These are phyloP conservation scores for Ctenoplectra terminalis DNA, from an alignment of 1,140 invertebrate genomes.

Conservation along the genomic window DNA sequence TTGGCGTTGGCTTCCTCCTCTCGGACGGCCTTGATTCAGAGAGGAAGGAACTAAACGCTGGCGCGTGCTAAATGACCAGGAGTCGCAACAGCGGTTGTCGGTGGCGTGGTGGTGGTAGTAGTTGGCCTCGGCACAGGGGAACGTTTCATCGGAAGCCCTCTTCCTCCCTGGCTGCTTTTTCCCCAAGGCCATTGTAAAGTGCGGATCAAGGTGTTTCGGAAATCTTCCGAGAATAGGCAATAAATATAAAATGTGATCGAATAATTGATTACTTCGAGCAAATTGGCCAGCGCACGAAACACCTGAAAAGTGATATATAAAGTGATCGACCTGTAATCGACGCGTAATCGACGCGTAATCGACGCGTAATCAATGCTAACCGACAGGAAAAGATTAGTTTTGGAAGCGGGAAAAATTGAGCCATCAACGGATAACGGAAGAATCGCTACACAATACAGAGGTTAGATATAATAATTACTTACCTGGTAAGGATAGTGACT, in stretches of 20 bases:
- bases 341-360: too few species aligned
- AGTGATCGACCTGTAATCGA: too few species aligned
- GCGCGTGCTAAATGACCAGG: constrained; percentile 69
- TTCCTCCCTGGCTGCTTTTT: constrained; percentile 53
- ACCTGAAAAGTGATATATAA: constrained; percentile 82
- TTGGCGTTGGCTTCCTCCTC: too few species aligned
- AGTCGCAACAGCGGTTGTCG: constrained; percentile 72
- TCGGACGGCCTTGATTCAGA: background rate
- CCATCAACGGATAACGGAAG: too few species aligned
- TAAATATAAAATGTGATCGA: constrained; percentile 92
- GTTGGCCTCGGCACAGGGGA: constrained; percentile 71
- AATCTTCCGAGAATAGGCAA: constrained; percentile 90
- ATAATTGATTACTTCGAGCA: constrained; percentile 89
- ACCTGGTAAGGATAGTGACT: constrained; percentile 87
- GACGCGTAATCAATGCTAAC: too few species aligned
- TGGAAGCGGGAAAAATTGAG: background rate
- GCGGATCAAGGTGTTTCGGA: constrained; percentile 87
- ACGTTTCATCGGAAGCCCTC: constrained; percentile 67
- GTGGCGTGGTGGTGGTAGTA: constrained; percentile 64
- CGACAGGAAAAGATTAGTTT: too few species aligned
- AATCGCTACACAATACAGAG: background rate
- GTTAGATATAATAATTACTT: too few species aligned
- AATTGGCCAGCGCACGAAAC: constrained; percentile 89
- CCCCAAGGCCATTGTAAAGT: constrained; percentile 86
- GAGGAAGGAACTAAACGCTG: constrained; percentile 64